Base-by-base conservation (phyloP, 92 coral and sea anemone genomes). In the Zoanthus solanderi region DNA sequence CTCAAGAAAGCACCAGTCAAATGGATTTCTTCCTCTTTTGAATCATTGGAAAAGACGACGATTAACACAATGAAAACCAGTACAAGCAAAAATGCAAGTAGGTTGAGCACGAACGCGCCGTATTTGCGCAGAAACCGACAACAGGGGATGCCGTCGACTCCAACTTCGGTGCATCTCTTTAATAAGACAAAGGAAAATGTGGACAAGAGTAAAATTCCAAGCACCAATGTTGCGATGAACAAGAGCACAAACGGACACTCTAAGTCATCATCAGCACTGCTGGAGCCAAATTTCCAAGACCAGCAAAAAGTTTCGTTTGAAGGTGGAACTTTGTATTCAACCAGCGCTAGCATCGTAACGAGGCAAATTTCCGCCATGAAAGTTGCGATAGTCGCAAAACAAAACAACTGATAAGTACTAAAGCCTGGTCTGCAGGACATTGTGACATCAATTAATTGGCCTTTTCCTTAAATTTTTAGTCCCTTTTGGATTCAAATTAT, bases 331-430 rank as follows among this genome's bases (percentile, higher is more conserved):
- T 44, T 56, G 81, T 57, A 76, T 6, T 88, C 72, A 14, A 88
- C 83, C 30, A 87, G 77, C 5, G 89, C 78, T 37, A 91, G 71
- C 61, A 91, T 88, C 48, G 94, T 89, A 71, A 83, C 83, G 61
- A 83, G 88, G 34, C 94, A 91, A 32, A 91, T 76, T 47, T 91
- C 94, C 45, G 89, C 86, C 65, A 91, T 88, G 34, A 91, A 48
- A 28, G 87, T 72, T 50, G 90, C 86, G 18, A 76, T 63, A 17
- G 87, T 83, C n/a, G 87, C 48, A 17, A 91, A 32, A 15, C 83
- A 60, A 68, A 88, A 91, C 83, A 91, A 60, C 37, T 88, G 89
- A 54, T 73, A 23, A 23, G 91, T 73, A 42, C 89, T 91, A 13
- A 84, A 83, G 16, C 78, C 72, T 16, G 78, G 57, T 9, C 50